Evolutionary conservation across 2,888 invertebrate species (phyloP), one percentile per base, ranked within the genome.

Genomic region (Horisme vitalbata): DNA sequence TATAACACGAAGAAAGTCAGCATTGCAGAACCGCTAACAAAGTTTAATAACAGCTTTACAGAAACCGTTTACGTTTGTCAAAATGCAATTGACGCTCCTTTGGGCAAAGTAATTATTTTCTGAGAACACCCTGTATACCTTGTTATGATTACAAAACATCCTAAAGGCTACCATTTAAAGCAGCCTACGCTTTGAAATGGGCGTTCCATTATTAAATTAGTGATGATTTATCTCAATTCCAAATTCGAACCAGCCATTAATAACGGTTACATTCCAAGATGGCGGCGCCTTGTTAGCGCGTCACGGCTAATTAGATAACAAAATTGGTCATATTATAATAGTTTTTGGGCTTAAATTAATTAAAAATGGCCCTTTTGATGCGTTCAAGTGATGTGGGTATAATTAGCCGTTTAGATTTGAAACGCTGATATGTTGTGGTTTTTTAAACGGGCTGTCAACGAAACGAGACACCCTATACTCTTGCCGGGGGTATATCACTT

Each of bases 271-370:
- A 48, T 50, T 50, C 52, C 57, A 85, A 85, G 72, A 87, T 85
- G 82, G 85, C 83, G 79, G 65, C n/a, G n/a, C n/a, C 81, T 82
- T 77, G 83, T 85, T 84, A 85, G 68, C 75, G 70, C 79, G 74
- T 78, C 79, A 86, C 71, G 79, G 79, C 77, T 82, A 87, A 87
- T 87, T 84, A 87, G 86, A 83, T 84, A 83, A 83, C 82, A 66
- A 85, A 87, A 88, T 87, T 87, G 85, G 78, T 72, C 76, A 74
- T 75, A 87, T 86, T 86, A 84, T 85, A 84, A 86, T 86, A 86
- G 83, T 84, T 85, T 84, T 79, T 75, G 82, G 77, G 68, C 71
- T 73, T 84, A 86, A 89, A 88, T 89, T 87, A 89, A 88, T 88
- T 88, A 88, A 82, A 84, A 86, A 80, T 79, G 75, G 78, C 78